Evolutionary conservation across 1,140 invertebrate genomes (phyloP), one percentile per base, ranked within the genome.

Genomic region (Orius insidiosus): DNA sequence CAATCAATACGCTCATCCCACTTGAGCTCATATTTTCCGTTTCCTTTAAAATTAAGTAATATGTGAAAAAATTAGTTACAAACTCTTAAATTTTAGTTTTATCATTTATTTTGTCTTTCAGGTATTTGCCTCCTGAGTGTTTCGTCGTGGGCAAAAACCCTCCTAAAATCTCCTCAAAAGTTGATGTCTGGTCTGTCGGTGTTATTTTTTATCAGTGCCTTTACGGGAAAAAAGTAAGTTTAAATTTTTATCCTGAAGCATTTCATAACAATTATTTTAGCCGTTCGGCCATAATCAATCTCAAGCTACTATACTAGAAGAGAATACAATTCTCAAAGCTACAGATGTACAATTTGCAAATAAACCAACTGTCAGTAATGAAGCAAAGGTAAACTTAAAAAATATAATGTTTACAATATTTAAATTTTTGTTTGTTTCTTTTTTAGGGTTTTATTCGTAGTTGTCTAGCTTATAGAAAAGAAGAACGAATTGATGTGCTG

Each of bases 191-290:
- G 95, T 95, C 89, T 62, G 93, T 98, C 37, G 96, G 96, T 59
- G 94, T 98, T 51, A 99, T 99, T 70, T 98, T 98, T 75, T 99
- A 98, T 68, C 95, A 99, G 71, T 98, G 95, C 72, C 73, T 98
- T 14, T 98, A 98, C 67, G 95, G 95, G 54, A 85, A 85, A 66
- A 85, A 85, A 64, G 67, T 69, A 60, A 45, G 15, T n/a, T n/a
- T n/a, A n/a, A n/a, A n/a, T n/a, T n/a, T n/a, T n/a, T n/a, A n/a
- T n/a, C n/a, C n/a, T n/a, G n/a, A n/a, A n/a, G n/a, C n/a, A n/a
- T n/a, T n/a, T n/a, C n/a, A n/a, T n/a, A n/a, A n/a, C n/a, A n/a
- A n/a, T n/a, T n/a, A 16, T 50, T 60, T 16, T 56, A 84, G 76
- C 95, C 95, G 39, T 98, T 98, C 68, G 95, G 95, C 43, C 93